Base-by-base conservation (phyloP, 2,888 invertebrate species). In the Steinernema carpocapsae region DNA sequence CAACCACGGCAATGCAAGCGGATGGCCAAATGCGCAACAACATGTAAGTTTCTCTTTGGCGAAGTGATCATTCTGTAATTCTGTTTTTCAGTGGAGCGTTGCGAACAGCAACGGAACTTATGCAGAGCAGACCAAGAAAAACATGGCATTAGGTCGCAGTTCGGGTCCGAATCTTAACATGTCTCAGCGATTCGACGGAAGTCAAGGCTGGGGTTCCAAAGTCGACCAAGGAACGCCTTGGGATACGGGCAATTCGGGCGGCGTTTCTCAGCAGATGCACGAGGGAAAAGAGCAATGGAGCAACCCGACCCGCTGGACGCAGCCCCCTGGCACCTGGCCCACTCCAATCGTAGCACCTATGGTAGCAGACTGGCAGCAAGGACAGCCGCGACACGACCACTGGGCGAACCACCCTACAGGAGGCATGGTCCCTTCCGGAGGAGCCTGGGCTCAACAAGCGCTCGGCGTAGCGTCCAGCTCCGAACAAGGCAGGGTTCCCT, bases 141-240 rank as follows among this genome's bases (percentile, higher is more conserved):
- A 75, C 70, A 75, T 75, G 75, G 56, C 71, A 32, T 32, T 64
- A 32, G 32, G 32, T 64, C 64, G 64, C 7, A 32, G 29, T 64
- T 32, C 64, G 32, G 64, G 64, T 29, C 64, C 64, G 29, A 64
- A 64, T 64, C 32, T 32, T 4, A 56, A 26, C 29, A 64, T 64
- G 64, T 17, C 64, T 7, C 64, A 64, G 32, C 29, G 48, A 72
- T 51, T 72, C 37, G 72, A 64, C 42, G 72, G 56, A 24, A 37
- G 26, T 26, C 48, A 74, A 19, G 19, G 6, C 42, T 48, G 76
- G 52, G 76, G 76, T 14, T 37, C 52, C 3, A 77, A 77, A 52
- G 77, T 77, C 26, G 77, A 77, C 72, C 77, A 77, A 56, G 45
- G 46, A 52, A 77, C 77, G 56, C 77, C 77, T 19, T 77, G 77